These are phyloP conservation scores for Carcinoscorpius rotundicauda DNA, from an alignment of 1,140 invertebrate species.

Conservation along the genomic window DNA sequence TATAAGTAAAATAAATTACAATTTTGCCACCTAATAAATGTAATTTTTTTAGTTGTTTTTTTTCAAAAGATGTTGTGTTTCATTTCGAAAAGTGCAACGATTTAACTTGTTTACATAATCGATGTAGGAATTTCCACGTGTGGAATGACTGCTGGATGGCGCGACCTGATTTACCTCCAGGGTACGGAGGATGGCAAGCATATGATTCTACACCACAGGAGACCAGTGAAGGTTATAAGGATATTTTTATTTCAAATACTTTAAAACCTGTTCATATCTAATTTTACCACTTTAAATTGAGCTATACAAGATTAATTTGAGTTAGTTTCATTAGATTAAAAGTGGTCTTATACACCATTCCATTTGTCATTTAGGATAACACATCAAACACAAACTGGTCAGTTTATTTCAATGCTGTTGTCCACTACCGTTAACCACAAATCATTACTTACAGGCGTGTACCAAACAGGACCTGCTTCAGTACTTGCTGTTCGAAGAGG, in stretches of 20 bases:
- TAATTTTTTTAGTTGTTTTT: too few relatives aligned
- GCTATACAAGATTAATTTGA: too few relatives aligned
- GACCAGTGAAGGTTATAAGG: conserved; percentile 26
- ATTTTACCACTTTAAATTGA: too few relatives aligned
- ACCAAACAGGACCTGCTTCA: conserved; percentile 48
- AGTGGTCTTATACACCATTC: too few relatives aligned
- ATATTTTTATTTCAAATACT: conserved; percentile 24
- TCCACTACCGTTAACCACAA: background rate
- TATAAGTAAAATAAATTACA: too few relatives aligned
- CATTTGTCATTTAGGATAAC: conserved; percentile 26
- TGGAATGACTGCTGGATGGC: conserved; percentile 93
- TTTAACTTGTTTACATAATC: too few relatives aligned
- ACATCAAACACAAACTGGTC: too few relatives aligned
- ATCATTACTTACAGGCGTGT: conserved; percentile 11
- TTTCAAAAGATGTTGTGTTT: too few relatives aligned
- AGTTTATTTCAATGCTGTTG: too few relatives aligned
- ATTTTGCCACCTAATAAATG: too few relatives aligned
- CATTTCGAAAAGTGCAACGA: too few relatives aligned
- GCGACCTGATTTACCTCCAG: conserved; percentile 51
- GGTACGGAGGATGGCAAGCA: conserved; percentile 30
- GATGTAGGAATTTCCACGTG: conserved; percentile 70
- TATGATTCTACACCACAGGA: conserved; percentile 30
- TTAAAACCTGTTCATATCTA: background rate
- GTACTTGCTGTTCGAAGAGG: conserved; percentile 54
- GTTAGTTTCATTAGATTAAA: too few relatives aligned